These are phyloP conservation scores for Crematogaster levior DNA, from an alignment of 2,888 invertebrate species.

Conservation along the genomic window DNA sequence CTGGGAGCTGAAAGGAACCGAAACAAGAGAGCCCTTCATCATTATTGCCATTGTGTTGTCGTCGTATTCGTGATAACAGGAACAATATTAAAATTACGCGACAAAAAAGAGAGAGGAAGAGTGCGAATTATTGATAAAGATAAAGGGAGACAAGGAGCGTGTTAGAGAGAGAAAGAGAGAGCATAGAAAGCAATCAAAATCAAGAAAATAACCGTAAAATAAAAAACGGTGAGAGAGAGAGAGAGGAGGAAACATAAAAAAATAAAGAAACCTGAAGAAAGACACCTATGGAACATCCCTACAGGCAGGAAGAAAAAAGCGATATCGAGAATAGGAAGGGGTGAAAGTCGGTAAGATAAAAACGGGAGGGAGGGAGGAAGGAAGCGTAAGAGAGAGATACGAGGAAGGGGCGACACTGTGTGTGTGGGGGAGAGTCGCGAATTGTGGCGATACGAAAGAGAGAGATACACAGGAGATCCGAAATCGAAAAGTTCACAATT, in stretches of 20 bases:
- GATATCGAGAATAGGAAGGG: conserved; percentile 22
- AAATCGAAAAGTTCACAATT: conserved; percentile 80
- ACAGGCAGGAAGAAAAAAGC: conserved; percentile 36
- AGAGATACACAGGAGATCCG: conserved; percentile 66
- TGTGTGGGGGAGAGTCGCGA: conserved; percentile 44
- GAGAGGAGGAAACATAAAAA: not conserved
- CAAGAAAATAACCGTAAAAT: not conserved
- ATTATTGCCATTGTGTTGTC: not conserved
- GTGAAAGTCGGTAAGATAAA: conserved; percentile 15
- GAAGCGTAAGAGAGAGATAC: conserved; percentile 25
- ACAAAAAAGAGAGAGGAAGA: not conserved
- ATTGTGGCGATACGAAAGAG: conserved; percentile 43
- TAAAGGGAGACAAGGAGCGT: not conserved
- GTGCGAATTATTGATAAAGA: not conserved
- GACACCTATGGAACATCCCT: not conserved
- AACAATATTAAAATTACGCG: conserved; percentile 12
- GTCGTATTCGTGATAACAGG: not conserved
- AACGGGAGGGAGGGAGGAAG: conserved; percentile 33
- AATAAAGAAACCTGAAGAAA: not conserved
- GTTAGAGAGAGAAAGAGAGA: not conserved
- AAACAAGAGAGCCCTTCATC: conserved; percentile 43
- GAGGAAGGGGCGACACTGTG: conserved; percentile 32
- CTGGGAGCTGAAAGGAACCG: conserved; percentile 66
- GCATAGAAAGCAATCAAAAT: not conserved
- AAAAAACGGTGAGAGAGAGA: not conserved